Base-by-base conservation (phyloP, 2,797 vertebrate species). In the Acipenser ruthenus region DNA sequence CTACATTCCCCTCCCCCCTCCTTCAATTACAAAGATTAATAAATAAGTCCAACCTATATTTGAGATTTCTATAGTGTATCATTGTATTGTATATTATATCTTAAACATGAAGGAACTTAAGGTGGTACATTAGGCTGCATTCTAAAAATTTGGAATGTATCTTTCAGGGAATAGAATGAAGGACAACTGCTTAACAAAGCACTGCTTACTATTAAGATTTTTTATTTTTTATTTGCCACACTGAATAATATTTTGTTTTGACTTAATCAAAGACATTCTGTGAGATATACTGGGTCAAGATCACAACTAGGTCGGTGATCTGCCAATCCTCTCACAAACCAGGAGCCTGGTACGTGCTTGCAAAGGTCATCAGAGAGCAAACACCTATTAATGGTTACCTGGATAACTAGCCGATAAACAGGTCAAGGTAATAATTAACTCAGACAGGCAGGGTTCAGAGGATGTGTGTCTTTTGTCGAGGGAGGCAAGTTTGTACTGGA, bases 301-400 rank as follows among this genome's bases (percentile, higher is more conserved):
- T 74, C 72, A 72, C 74, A 73, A 75, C 74, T 72, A 72, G 73
- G 71, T 74, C 76, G 73, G 73, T 64, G 59, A 59, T 74, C 72
- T 70, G 78, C 73, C 71, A 71, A 80, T 71, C 77, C 75, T 65
- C 13, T 68, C 60, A 83, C 80, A 78, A 86, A 85, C 86, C 90
- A 88, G 89, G 89, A 89, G 87, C 84, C 81, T 85, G 83, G 79
- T 81, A 90, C 84, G 75, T 81, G 88, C 91, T 91, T 87, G 87
- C 90, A 92, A 90, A 96, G 94, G 94, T 96, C 95, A 95, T 90
- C 89, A 84, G 85, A 90, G 93, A 92, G 91, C 92, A 97, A 99
- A 97, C 92, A 96, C 88, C 89, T 94, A 97, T 98, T 98, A 98
- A 99, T 99, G 94, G 93, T 96, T 98, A 97, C 94, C 95, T 83